Conservation (phyloP, 2,113 vertebrate genomes). For the Maccullochella peelii region DNA sequence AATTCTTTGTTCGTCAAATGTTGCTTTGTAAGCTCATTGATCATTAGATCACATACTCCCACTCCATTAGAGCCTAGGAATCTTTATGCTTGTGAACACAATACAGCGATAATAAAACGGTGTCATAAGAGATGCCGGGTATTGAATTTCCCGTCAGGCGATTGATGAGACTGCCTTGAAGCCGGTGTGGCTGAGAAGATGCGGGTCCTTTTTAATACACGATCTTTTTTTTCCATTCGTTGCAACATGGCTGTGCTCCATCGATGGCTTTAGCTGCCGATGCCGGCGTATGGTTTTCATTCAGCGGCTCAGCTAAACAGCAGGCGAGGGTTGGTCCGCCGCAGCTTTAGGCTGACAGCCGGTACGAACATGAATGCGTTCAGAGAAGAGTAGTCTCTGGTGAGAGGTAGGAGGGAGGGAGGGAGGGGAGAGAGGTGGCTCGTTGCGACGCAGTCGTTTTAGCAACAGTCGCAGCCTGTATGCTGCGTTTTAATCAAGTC, state of each 20-base stretch:
- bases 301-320: conserved; percentile 13
- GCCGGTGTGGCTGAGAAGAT: conserved; percentile 65
- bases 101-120: neutral
- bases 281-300: conserved; percentile 17
- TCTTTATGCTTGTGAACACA: neutral
- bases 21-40: neutral
- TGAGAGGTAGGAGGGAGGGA: conserved; percentile 46
- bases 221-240: conserved; percentile 32
- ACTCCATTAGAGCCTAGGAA: neutral
- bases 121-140: neutral
- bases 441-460: conserved; percentile 51
- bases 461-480: conserved; percentile 5
- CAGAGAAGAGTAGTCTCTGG: conserved; percentile 29
- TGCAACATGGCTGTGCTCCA: conserved; percentile 67
- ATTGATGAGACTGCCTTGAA: conserved; percentile 65
- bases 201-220: conserved; percentile 70
- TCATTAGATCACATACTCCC: neutral
- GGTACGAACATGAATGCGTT: conserved; percentile 45
- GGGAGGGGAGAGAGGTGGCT: conserved; percentile 28
- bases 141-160: conserved; percentile 73
- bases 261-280: conserved; percentile 42
- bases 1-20: neutral
- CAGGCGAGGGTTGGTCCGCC: conserved; percentile 19
- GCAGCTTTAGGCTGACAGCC: conserved; percentile 26
- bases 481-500: conserved; percentile 13